Evolutionary conservation across 2,797 vertebrate genomes (phyloP).

Genomic region (Brotula barbata): DNA sequence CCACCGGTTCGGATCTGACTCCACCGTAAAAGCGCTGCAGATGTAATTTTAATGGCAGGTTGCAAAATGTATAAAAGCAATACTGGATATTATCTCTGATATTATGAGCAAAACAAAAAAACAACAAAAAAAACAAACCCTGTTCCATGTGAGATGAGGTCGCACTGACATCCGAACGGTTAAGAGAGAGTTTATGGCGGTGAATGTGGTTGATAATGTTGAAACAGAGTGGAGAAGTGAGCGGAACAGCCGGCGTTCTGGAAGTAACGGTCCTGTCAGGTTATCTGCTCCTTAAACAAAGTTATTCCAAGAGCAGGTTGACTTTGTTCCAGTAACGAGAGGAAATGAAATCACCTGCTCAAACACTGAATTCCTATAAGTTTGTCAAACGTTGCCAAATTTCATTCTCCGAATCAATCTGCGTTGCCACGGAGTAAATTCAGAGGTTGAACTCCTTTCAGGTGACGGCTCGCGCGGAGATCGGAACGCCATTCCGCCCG

Average conservation of each 20-base stretch:
- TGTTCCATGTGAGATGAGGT: conserved; percentile 22
- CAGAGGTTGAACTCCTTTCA: too few relatives aligned
- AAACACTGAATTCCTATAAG: neutral
- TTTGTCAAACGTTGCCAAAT: too few relatives aligned
- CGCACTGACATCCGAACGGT: conserved; percentile 40
- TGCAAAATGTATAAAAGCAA: conserved; percentile 64
- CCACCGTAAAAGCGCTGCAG: conserved; percentile 11
- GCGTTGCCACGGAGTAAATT: too few relatives aligned
- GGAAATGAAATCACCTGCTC: neutral
- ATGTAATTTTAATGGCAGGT: conserved; percentile 14
- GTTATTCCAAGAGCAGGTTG: too few relatives aligned
- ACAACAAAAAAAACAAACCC: too few relatives aligned
- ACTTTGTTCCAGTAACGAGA: too few relatives aligned
- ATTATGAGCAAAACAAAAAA: conserved; percentile 39
- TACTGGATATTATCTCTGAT: conserved; percentile 41
- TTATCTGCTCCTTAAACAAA: conserved; percentile 1
- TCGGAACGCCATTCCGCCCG: too few relatives aligned
- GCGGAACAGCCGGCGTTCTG: conserved; percentile 1
- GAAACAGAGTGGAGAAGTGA: conserved; percentile 19
- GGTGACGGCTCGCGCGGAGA: too few relatives aligned
- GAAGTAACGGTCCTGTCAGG: neutral
- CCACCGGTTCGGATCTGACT: conserved; percentile 24
- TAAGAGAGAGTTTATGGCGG: conserved; percentile 22
- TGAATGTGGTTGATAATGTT: conserved; percentile 19
- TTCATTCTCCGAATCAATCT: too few relatives aligned